These are phyloP conservation scores for Hecatera dysodea DNA, from an alignment of 2,888 invertebrate genomes.

Conservation along the genomic window DNA sequence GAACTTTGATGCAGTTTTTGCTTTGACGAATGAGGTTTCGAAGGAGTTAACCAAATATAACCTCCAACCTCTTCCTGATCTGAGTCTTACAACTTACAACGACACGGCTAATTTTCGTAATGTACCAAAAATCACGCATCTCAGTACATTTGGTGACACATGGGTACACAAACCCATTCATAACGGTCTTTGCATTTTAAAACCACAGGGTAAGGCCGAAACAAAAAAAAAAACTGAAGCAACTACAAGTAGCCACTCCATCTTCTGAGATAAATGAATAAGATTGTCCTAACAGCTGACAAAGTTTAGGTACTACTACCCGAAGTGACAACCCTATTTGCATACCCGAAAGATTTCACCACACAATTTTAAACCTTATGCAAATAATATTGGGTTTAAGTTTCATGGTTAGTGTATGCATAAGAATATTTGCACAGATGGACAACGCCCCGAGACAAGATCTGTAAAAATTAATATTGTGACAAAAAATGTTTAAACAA, in stretches of 20 bases:
- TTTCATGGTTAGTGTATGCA: not conserved
- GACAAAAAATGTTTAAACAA: slow-evolving; percentile 64
- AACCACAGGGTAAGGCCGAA: slow-evolving; percentile 47
- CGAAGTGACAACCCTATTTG: slow-evolving; percentile 41
- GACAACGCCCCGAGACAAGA: slow-evolving; percentile 64
- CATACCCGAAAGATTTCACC: not conserved
- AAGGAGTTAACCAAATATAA: no score
- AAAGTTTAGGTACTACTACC: slow-evolving; percentile 61
- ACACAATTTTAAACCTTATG: slow-evolving; percentile 22
- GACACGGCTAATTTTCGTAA: no score
- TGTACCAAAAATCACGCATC: not conserved
- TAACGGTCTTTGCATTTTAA: slow-evolving; percentile 39
- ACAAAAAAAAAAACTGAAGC: slow-evolving; percentile 43
- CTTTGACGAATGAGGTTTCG: no score
- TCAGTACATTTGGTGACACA: slow-evolving; percentile 26
- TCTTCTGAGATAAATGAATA: slow-evolving; percentile 70
- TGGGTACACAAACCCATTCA: slow-evolving; percentile 27
- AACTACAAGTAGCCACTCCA: slow-evolving; percentile 61
- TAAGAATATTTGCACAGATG: slow-evolving; percentile 35
- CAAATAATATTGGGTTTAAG: fast-evolving
- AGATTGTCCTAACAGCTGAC: slow-evolving; percentile 69
- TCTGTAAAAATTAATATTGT: slow-evolving; percentile 56
- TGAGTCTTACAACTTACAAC: no score
- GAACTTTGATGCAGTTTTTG: no score
- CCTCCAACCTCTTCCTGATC: no score